These are phyloP conservation scores for Glyphotaelius pellucidus DNA, from an alignment of 2,888 invertebrate species.

Conservation along the genomic window DNA sequence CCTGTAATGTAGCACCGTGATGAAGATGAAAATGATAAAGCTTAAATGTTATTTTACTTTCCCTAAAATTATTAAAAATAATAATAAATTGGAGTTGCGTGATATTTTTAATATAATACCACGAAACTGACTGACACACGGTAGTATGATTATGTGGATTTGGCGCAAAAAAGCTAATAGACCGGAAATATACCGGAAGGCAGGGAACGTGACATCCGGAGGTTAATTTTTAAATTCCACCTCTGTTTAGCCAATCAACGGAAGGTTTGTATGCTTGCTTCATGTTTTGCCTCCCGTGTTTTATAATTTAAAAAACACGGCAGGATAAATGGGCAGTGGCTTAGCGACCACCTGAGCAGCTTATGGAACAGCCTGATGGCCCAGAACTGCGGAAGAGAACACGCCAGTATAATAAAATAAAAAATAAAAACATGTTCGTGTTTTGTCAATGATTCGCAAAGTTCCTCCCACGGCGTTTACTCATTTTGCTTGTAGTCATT, in stretches of 20 bases:
- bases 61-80: neutral
- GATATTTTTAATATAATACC: neutral
- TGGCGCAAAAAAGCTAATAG: neutral
- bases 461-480: neutral
- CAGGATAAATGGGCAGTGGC: neutral
- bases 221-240: slow-evolving; percentile 5
- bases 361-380: neutral
- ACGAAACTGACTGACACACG: neutral
- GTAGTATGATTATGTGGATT: neutral
- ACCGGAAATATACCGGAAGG: neutral
- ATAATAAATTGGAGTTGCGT: neutral
- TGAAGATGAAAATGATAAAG: too few species aligned
- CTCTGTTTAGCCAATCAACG: slow-evolving; percentile 17
- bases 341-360: neutral
- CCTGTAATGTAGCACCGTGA: neutral
- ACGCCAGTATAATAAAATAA: neutral
- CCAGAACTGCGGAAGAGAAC: neutral
- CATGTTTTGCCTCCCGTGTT: neutral
- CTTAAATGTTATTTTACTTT: neutral
- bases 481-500: neutral
- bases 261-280: neutral
- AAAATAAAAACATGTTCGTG: neutral
- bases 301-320: neutral
- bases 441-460: neutral
- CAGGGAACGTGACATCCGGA: neutral